Percentiles rank a stretch among this genome's conserved stretches.
Evolutionary conservation across 2,113 vertebrate genomes (phyloP).

Genomic region (Lamprologus sp.): DNA sequence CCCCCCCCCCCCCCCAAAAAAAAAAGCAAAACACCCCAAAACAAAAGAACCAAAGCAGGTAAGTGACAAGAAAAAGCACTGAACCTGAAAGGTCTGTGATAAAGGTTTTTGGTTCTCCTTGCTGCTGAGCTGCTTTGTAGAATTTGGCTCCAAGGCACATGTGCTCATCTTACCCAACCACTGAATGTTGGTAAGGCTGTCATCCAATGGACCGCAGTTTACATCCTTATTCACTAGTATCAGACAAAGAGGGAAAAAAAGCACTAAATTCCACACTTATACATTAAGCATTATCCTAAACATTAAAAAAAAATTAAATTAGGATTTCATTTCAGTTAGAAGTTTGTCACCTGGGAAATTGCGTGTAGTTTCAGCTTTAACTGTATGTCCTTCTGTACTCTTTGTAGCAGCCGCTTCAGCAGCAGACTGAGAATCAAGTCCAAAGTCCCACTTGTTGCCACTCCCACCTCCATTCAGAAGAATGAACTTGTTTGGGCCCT

Average conservation of each 20-base stretch:
- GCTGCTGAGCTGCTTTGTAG: conserved; percentile 32
- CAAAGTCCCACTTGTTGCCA: background rate
- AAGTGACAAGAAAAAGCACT: background rate
- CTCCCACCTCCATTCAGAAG: conserved; percentile 65
- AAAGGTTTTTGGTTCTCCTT: conserved; percentile 74
- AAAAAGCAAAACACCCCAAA: background rate
- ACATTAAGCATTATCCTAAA: background rate
- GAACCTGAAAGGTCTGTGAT: conserved; percentile 69
- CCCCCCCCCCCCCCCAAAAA: accelerated
- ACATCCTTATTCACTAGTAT: conserved; percentile 67
- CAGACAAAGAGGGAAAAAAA: background rate
- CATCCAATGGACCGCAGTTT: conserved; percentile 66
- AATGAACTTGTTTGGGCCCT: conserved; percentile 90
- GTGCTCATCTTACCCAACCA: conserved; percentile 85
- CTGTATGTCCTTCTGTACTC: background rate
- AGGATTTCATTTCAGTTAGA: conserved; percentile 26
- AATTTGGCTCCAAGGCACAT: conserved; percentile 58
- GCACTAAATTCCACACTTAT: background rate
- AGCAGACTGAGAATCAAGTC: background rate
- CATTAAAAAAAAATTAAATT: background rate
- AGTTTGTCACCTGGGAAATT: background rate
- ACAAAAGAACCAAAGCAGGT: background rate
- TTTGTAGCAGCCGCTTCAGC: background rate
- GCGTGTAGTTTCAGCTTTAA: background rate
- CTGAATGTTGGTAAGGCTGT: conserved; percentile 87